Evolutionary conservation across 2,888 invertebrate species (phyloP).

Genomic region (Alviniconcha strummeri): DNA sequence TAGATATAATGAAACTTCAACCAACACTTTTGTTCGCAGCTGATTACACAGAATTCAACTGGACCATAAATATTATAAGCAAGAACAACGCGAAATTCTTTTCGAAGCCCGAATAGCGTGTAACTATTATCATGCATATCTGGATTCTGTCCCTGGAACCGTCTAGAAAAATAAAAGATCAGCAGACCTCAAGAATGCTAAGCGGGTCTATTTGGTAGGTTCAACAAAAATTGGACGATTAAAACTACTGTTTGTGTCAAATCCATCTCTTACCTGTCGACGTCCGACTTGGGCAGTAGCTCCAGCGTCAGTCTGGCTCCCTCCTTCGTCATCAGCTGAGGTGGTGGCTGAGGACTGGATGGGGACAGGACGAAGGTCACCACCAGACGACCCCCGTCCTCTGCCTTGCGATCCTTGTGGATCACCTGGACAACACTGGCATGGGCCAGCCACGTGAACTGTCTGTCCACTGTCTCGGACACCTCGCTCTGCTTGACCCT

Average conservation of each 20-base stretch:
- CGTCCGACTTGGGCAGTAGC: conserved; percentile 21
- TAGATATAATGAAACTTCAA: too few species aligned
- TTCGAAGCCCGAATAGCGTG: too few species aligned
- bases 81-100: too few species aligned
- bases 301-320: conserved; percentile 20
- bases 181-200: too few species aligned
- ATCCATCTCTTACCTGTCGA: conserved; percentile 7
- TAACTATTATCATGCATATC: too few species aligned
- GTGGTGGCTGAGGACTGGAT: conserved; percentile 3
- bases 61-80: too few species aligned
- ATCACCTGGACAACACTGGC: neutral
- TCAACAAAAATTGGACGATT: neutral
- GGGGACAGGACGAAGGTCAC: conserved; percentile 22
- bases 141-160: too few species aligned
- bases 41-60: too few species aligned
- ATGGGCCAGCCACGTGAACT: conserved; percentile 31
- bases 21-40: too few species aligned
- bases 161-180: too few species aligned
- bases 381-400: neutral
- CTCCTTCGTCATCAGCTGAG: neutral
- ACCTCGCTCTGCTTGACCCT: neutral
- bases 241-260: neutral
- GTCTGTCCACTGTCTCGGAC: conserved; percentile 13
- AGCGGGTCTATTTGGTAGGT: neutral
- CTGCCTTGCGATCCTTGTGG: conserved; percentile 7